Base-by-base conservation (phyloP, 2,113 vertebrate genomes). In the Pipra filicauda region DNA sequence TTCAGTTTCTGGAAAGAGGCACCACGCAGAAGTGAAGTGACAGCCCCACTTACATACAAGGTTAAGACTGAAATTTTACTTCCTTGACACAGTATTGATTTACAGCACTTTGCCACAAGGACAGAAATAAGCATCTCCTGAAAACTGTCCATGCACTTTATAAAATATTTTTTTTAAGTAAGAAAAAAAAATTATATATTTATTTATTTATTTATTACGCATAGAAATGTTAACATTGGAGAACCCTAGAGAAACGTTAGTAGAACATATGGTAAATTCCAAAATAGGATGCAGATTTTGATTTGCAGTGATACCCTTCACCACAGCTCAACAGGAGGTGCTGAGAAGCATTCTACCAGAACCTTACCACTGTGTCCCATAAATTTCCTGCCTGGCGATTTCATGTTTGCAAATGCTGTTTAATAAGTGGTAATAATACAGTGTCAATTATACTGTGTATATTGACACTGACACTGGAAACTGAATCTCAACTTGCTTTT, bases 371-470 rank as follows among this genome's bases (percentile, higher is more conserved):
- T 86, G 77, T 54, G 31, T 41, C 28, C 48, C 27, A 11, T 28
- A n/a, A 41, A 39, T 37, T 81, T 91, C 41, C 41, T 37, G 21
- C 73, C 74, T 75, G 54, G 26, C 57, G 66, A 65, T 35, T 85
- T 74, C 21, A 15, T 14, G 20, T 80, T 73, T 85, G 54, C 49
- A 78, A 75, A 54, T 26, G 35, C 41, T 84, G 31, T 95, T 92
- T 72, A 67, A 23, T 62, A 71, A 55, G 44, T 51, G 52, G 11
- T 79, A 54, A 19, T 52, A 67, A 41, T 39, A 31, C 75, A 54
- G 78, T 90, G 79, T 90, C 79, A 83, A 26, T 86, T 74, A 85
- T 71, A 74, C 85, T 24, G 46, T 75, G 78, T 93, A 87, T 95
- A 82, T 65, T 44, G 90, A 88, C 74, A 52, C 65, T 86, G 64